Conservation (phyloP, 2,113 vertebrate species). For the Vulpes lagopus region DNA sequence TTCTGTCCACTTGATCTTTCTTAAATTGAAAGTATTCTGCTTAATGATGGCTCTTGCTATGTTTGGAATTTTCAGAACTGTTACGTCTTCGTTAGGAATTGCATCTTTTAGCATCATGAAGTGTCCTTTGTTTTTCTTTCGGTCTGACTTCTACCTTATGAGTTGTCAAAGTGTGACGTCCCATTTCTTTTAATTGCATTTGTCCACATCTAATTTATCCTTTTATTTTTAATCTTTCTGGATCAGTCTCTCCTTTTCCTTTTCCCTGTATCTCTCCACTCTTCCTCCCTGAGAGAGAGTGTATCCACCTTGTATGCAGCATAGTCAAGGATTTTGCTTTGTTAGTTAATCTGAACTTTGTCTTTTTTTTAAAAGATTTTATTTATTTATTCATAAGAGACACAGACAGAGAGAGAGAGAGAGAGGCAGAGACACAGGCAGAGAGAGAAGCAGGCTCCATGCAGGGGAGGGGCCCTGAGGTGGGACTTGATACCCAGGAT, state of each 20-base stretch:
- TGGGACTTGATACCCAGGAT: no score
- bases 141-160: neutral
- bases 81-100: neutral
- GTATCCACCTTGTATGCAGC: neutral
- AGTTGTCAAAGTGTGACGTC: neutral
- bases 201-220: neutral
- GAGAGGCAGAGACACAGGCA: no score
- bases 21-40: neutral
- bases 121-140: neutral
- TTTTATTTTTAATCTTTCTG: slow-evolving; percentile 26
- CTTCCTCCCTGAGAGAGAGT: neutral
- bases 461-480: no score
- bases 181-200: neutral
- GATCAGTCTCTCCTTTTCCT: neutral
- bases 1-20: neutral
- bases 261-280: neutral
- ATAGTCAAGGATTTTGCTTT: neutral
- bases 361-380: neutral
- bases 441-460: no score
- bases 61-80: neutral
- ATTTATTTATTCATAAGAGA: no score
- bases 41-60: neutral
- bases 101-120: neutral
- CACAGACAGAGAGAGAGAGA: no score
- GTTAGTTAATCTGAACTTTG: neutral